Percentiles rank a stretch among this genome's conserved stretches.
Evolutionary conservation across 2,797 vertebrate genomes (phyloP).

Genomic region (Enteromius unitaeniatus): DNA sequence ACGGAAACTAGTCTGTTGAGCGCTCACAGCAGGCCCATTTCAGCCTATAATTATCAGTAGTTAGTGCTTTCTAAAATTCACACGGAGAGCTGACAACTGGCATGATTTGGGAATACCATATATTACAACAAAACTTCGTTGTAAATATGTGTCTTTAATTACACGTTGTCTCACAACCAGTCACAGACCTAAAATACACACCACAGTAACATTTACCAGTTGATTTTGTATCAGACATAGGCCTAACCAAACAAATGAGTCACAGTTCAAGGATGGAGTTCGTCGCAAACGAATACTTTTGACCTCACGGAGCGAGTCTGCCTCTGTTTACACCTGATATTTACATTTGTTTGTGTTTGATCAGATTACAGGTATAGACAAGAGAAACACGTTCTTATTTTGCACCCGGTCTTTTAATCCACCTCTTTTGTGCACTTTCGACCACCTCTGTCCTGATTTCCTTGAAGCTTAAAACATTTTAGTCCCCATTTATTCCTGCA

Average conservation of each 20-base stretch:
- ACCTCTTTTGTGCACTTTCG: neutral
- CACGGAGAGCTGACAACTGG: neutral
- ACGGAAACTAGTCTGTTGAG: slow-evolving; percentile 1
- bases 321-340: neutral
- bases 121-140: neutral
- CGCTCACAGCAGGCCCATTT: neutral
- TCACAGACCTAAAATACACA: neutral
- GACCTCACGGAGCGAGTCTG: neutral
- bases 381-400: neutral
- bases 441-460: neutral
- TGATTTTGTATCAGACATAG: neutral
- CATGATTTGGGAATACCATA: neutral
- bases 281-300: neutral
- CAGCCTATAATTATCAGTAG: neutral
- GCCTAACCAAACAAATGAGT: neutral
- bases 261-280: neutral
- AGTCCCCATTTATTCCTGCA: neutral
- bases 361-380: neutral
- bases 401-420: neutral
- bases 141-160: slow-evolving; percentile 8
- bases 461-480: neutral
- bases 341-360: too few relatives aligned
- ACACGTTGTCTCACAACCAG: neutral
- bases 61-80: slow-evolving; percentile 4
- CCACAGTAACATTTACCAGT: neutral